Percentiles rank a stretch among this genome's conserved stretches.
These are phyloP conservation scores for Danio tinwini DNA, from an alignment of 2,797 vertebrate species.

Conservation along the genomic window DNA sequence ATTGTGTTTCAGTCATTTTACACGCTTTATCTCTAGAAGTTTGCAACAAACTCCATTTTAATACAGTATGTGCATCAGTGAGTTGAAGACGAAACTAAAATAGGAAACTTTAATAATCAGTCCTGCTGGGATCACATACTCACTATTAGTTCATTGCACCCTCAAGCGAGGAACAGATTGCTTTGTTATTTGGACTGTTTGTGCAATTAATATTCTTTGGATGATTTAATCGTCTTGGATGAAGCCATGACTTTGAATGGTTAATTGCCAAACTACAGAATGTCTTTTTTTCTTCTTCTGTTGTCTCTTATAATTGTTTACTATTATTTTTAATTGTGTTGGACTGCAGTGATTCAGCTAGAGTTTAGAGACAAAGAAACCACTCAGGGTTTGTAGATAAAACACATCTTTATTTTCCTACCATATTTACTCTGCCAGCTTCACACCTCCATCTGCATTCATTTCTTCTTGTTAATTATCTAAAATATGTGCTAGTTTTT, in stretches of 20 bases:
- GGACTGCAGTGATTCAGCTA: not conserved
- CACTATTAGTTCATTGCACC: not conserved
- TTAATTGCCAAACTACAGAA: not conserved
- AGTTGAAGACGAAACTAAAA: conserved; percentile 16
- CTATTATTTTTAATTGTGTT: not conserved
- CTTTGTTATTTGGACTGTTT: conserved; percentile 14
- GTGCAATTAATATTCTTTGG: conserved; percentile 19
- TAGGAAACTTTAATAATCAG: conserved; percentile 22
- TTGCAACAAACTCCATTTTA: conserved; percentile 10
- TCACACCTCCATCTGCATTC: conserved; percentile 8
- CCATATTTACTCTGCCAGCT: not conserved
- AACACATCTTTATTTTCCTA: not conserved
- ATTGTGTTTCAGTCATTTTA: not conserved
- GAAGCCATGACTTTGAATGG: not conserved
- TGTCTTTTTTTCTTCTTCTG: not conserved
- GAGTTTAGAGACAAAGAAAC: not conserved
- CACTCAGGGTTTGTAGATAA: not conserved
- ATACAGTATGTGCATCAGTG: conserved; percentile 9
- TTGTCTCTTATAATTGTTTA: not conserved
- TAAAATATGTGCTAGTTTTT: conserved; percentile 13
- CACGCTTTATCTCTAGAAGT: not conserved
- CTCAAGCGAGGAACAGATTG: conserved; percentile 27
- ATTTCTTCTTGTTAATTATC: conserved; percentile 14
- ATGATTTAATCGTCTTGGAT: conserved; percentile 20
- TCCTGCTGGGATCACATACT: conserved; percentile 1